Base-by-base conservation (phyloP, 1,140 invertebrate genomes). In the Spodoptera litura region DNA sequence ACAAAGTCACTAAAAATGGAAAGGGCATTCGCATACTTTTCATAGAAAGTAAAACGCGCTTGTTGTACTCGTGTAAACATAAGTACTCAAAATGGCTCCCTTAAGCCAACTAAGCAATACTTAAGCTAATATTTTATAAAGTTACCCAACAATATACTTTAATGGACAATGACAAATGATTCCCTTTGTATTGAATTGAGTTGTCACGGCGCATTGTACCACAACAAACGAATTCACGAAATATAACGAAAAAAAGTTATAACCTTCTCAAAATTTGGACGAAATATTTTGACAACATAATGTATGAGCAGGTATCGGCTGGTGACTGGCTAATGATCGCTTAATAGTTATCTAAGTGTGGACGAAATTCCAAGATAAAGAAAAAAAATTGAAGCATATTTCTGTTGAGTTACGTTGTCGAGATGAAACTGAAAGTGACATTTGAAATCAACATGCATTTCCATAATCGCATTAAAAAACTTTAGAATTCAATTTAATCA, bases 261-360 rank as follows among this genome's bases (percentile, higher is more conserved):
- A 75, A 78, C 72, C 75, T 75, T 38, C 31, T 73, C 52, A 55
- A 58, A 66, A 58, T 75, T 85, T 83, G 84, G 85, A 82, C 86
- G 91, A 92, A 94, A 94, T 94, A 93, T 94, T 94, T 93, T 93
- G 93, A 94, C 91, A 94, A 86, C 81, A 88, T 91, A 94, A 94
- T 94, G 87, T 85, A 92, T 89, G 86, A 88, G 85, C 90, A 88
- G 90, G 91, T 90, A 89, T 38, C 79, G 81, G 53, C 38, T 81
- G 59, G 59, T 88, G 88, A 87, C 87, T 73, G 77, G 84, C 89
- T 94, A 94, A 93, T 94, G 91, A 90, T 91, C 53, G 27, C 87
- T 86, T 92, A 92, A 94, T 91, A 86, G 84, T 79, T 77, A 79
- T 81, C 51, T 51, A 58, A 81, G 62, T 51, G 79, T 71, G 51